Evolutionary conservation across 1,140 invertebrate genomes (phyloP).

Genomic region (Neodiprion fabricii): DNA sequence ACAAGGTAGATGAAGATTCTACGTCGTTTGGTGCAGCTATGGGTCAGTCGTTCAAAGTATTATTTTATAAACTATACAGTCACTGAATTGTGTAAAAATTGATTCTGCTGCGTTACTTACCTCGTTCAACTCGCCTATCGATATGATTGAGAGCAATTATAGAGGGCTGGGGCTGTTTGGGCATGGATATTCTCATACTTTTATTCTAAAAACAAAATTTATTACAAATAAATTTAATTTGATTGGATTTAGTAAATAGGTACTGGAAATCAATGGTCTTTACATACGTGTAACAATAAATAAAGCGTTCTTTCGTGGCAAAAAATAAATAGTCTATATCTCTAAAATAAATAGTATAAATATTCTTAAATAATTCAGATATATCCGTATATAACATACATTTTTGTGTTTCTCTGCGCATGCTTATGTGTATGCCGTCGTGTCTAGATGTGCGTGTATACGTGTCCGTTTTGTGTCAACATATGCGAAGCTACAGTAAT

Average conservation of each 20-base stretch:
- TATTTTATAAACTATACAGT: too few relatives aligned
- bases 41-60: too few relatives aligned
- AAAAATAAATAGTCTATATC: neutral
- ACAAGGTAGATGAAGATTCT: too few relatives aligned
- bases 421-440: neutral
- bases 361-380: neutral
- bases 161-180: neutral
- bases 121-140: too few relatives aligned
- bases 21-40: too few relatives aligned
- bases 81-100: too few relatives aligned
- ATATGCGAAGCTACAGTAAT: too few relatives aligned
- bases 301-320: neutral
- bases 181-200: neutral
- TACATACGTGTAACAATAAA: neutral
- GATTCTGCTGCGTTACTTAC: too few relatives aligned
- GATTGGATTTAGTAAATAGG: neutral
- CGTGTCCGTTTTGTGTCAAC: too few relatives aligned
- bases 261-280: neutral
- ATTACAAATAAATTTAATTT: neutral
- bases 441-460: too few relatives aligned
- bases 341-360: conserved; percentile 4
- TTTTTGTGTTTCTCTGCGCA: neutral
- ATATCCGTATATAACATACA: neutral
- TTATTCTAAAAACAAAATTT: conserved; percentile 1
- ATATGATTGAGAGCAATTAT: too few relatives aligned